Evolutionary conservation across 1,140 invertebrate species (phyloP).

Genomic region (Hermatobates lingyangjiaoensis): DNA sequence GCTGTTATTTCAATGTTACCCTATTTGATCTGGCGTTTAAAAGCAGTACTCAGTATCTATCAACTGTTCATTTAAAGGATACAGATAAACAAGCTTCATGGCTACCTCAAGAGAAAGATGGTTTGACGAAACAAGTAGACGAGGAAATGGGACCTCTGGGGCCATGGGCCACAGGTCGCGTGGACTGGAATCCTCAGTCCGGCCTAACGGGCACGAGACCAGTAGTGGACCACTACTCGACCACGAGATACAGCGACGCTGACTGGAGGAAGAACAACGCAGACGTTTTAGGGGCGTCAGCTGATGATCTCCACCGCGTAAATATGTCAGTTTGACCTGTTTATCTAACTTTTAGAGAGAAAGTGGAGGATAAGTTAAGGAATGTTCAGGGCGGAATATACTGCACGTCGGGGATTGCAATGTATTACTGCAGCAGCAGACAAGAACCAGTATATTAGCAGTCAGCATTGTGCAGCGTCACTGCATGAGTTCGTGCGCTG

Average conservation of each 20-base stretch:
- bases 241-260: conserved; percentile 41
- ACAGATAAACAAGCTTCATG: too few relatives aligned
- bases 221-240: conserved; percentile 48
- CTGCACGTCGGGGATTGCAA: conserved; percentile 34
- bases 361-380: too few relatives aligned
- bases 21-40: too few relatives aligned
- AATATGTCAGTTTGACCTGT: conserved; percentile 21
- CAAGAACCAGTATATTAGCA: conserved; percentile 42
- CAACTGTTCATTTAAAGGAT: too few relatives aligned
- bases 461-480: conserved; percentile 35
- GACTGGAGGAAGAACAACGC: conserved; percentile 48
- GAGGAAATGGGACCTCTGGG: conserved; percentile 31
- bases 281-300: conserved; percentile 30
- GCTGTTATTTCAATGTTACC: too few relatives aligned
- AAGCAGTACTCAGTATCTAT: too few relatives aligned
- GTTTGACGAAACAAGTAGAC: conserved; percentile 6
- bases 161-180: conserved; percentile 25
- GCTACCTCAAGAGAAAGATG: not conserved
- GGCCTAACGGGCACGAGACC: conserved; percentile 47
- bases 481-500: conserved; percentile 40
- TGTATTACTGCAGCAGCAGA: conserved; percentile 37
- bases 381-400: conserved; percentile 25
- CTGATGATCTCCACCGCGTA: conserved; percentile 19
- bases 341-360: too few relatives aligned
- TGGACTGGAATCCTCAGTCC: conserved; percentile 43